Percentiles rank a stretch among this genome's conserved stretches.
Evolutionary conservation across 30 jellyfish, hydroid and myxozoan species (phyloP).

Genomic region (Pelagia noctiluca): DNA sequence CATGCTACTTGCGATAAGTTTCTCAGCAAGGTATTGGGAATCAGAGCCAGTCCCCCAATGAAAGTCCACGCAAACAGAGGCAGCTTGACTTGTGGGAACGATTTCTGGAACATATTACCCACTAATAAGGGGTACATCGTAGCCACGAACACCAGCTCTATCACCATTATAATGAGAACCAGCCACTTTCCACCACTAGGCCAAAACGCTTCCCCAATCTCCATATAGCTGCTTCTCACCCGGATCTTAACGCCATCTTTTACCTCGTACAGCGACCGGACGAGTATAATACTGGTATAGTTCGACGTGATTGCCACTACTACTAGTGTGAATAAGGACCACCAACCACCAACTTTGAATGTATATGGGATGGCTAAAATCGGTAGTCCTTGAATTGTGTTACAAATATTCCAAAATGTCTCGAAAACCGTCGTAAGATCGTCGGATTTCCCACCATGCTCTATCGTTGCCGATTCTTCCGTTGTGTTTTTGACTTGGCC

Average conservation of each 20-base stretch:
- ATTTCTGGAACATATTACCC: slow-evolving; percentile 90
- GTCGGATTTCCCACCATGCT: slow-evolving; percentile 49
- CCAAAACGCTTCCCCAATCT: slow-evolving; percentile 96
- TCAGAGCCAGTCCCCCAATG: slow-evolving; percentile 86
- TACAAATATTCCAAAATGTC: slow-evolving; percentile 81
- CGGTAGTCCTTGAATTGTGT: slow-evolving; percentile 90
- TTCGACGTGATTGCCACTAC: slow-evolving; percentile 82
- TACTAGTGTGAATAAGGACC: slow-evolving; percentile 80
- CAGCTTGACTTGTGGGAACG: slow-evolving; percentile 80
- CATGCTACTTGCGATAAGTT: slow-evolving; percentile 94
- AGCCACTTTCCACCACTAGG: slow-evolving; percentile 87
- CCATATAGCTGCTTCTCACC: slow-evolving; percentile 89
- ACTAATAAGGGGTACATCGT: slow-evolving; percentile 91
- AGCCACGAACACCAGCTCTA: slow-evolving; percentile 84
- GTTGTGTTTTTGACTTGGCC: slow-evolving; percentile 8
- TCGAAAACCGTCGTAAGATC: slow-evolving; percentile 84
- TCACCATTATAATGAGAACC: slow-evolving; percentile 72
- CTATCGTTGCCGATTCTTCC: slow-evolving; percentile 1
- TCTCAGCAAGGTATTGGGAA: slow-evolving; percentile 85
- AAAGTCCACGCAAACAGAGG: slow-evolving; percentile 92
- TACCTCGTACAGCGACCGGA: slow-evolving; percentile 80
- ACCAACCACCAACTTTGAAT: slow-evolving; percentile 94
- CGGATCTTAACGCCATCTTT: slow-evolving; percentile 81
- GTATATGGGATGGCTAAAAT: slow-evolving; percentile 95
- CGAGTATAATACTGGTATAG: slow-evolving; percentile 82